Conservation (phyloP, 1,140 invertebrate genomes). For the Drosophila littoralis region DNA sequence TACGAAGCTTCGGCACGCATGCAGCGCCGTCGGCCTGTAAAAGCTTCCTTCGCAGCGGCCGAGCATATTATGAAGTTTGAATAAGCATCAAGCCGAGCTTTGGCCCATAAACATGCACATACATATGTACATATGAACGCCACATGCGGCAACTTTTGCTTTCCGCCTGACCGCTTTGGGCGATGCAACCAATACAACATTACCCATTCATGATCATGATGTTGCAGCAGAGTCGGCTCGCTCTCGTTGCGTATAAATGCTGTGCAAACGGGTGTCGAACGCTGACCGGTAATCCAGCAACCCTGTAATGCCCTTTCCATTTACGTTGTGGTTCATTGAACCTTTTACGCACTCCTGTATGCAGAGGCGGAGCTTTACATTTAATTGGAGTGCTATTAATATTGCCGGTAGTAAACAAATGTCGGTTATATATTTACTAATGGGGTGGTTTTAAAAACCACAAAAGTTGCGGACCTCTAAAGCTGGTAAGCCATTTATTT, state of each 20-base stretch:
- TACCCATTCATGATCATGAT: constrained; percentile 31
- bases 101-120: constrained; percentile 40
- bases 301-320: constrained; percentile 67
- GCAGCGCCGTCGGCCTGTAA: constrained; percentile 13
- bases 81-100: constrained; percentile 31
- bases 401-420: constrained; percentile 23
- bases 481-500: background rate
- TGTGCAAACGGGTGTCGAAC: constrained; percentile 17
- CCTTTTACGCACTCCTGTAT: constrained; percentile 12
- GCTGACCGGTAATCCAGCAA: constrained; percentile 48
- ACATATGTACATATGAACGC: constrained; percentile 3
- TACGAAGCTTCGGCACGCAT: constrained; percentile 57
- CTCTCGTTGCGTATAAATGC: constrained; percentile 1
- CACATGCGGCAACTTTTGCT: constrained; percentile 36
- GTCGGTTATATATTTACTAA: constrained; percentile 9
- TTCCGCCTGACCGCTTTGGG: constrained; percentile 43
- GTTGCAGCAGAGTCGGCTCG: constrained; percentile 10
- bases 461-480: background rate
- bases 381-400: constrained; percentile 52
- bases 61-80: constrained; percentile 20
- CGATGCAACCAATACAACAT: constrained; percentile 31
- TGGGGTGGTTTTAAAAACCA: background rate
- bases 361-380: constrained; percentile 2
- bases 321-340: constrained; percentile 65
- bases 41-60: constrained; percentile 37